Base-by-base conservation (phyloP, 2,888 invertebrate genomes). In the Octodonta nipae region DNA sequence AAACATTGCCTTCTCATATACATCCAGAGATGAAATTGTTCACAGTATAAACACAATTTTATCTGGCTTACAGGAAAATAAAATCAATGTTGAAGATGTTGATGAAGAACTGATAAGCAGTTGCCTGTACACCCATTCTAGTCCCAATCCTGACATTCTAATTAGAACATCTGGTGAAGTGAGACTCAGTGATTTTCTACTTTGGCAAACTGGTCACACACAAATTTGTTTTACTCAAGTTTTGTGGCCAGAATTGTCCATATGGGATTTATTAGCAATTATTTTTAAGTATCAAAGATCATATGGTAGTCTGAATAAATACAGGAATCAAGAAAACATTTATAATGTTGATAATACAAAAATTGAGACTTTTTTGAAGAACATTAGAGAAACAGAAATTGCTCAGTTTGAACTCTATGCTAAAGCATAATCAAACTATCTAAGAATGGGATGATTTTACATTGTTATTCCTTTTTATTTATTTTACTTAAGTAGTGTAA, bases 151-250 rank as follows among this genome's bases (percentile, higher is more conserved):
- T 0, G 93, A 96, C 58, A 64, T 99, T 33, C 65, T 98, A 10
- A 78, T 98, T 26, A 71, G 98, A 34, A 98, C 96, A 3, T 96
- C 96, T 0, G 96, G 96, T 11, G 98, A 98, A 68, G 78, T 84
- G 7, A 44, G 61, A 25, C 46, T 62, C 15, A 61, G 61, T 43
- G 60, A 61, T 44, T 98, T 95, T 56, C 70, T 96, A 50, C 67
- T 95, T 45, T 96, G 93, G 92, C 95, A 95, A 79, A 84, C 85
- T 62, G 73, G 77, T 7, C 8, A 20, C 50, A 76, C 86, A 5
- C 79, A 84, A 27, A 59, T 98, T 22, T 83, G 85, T 54, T 98
- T 96, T 61, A 76, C 85, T 1, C 72, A 83, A 40, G 84, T 86
- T 0, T 63, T 96, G 17, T 99, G 98, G 98, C 98, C 98, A 2